These are phyloP conservation scores for Ganaspis sp. DNA, from an alignment of 1,140 invertebrate genomes.

Conservation along the genomic window DNA sequence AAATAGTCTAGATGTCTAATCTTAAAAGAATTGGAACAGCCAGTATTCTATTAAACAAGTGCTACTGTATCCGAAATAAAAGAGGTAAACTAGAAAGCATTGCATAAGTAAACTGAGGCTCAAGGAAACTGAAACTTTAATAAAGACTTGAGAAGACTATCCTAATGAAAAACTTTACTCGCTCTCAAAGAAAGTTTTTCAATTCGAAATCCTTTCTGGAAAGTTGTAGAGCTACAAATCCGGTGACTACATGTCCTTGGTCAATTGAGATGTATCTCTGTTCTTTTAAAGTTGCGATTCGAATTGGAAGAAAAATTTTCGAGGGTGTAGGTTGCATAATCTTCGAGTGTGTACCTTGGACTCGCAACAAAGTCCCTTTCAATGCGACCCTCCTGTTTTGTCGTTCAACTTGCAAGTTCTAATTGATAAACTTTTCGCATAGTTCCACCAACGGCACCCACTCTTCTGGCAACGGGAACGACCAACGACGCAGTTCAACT, in stretches of 20 bases:
- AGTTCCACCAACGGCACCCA: slow-evolving; percentile 76
- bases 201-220: slow-evolving; percentile 4
- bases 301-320: not conserved
- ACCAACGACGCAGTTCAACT: slow-evolving; percentile 74
- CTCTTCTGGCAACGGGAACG: slow-evolving; percentile 73
- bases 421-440: slow-evolving; percentile 60
- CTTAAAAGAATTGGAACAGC: too few species aligned
- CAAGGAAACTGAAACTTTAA: not conserved
- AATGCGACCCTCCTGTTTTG: slow-evolving; percentile 30
- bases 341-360: not conserved
- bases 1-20: too few species aligned
- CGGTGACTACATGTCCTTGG: not conserved
- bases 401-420: slow-evolving; percentile 44
- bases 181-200: not conserved
- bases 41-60: not conserved
- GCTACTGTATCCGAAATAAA: not conserved
- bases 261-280: slow-evolving; percentile 22
- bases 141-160: not conserved
- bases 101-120: slow-evolving; percentile 7
- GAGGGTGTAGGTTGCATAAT: not conserved
- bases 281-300: slow-evolving; percentile 25
- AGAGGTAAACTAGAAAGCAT: not conserved
- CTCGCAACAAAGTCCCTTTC: not conserved
- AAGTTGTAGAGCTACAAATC: slow-evolving; percentile 15
- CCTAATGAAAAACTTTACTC: slow-evolving; percentile 14